Evolutionary conservation across 1,140 invertebrate genomes (phyloP).

Genomic region (Drosophila burlai): DNA sequence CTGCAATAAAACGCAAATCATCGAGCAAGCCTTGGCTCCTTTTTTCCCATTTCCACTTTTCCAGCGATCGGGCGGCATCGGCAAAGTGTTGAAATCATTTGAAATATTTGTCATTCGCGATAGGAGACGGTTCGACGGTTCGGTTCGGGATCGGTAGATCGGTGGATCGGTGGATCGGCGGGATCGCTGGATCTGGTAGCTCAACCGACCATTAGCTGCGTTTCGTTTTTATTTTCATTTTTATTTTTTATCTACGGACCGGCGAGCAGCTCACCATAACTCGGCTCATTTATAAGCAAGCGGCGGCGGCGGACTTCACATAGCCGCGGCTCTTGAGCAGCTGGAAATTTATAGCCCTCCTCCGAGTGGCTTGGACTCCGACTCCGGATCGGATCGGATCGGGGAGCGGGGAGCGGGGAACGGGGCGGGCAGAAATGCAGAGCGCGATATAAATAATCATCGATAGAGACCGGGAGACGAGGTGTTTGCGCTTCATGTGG

Average conservation of each 20-base stretch:
- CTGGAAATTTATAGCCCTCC: slow-evolving; percentile 42
- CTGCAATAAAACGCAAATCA: slow-evolving; percentile 83
- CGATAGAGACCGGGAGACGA: slow-evolving; percentile 7
- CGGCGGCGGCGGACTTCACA: slow-evolving; percentile 52
- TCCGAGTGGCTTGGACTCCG: not conserved
- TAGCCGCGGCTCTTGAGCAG: slow-evolving; percentile 34
- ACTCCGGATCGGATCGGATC: too few species aligned
- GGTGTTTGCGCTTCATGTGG: slow-evolving; percentile 38
- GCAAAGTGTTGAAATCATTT: slow-evolving; percentile 84
- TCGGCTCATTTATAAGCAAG: slow-evolving; percentile 51
- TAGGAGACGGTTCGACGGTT: slow-evolving; percentile 24
- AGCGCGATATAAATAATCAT: slow-evolving; percentile 46
- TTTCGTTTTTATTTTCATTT: not conserved
- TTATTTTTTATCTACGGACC: slow-evolving; percentile 43
- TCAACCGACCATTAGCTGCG: slow-evolving; percentile 32
- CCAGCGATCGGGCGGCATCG: slow-evolving; percentile 30
- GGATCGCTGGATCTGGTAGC: slow-evolving; percentile 8
- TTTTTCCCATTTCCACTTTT: slow-evolving; percentile 4
- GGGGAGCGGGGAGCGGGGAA: too few species aligned
- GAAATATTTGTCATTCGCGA: slow-evolving; percentile 81
- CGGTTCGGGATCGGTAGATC: slow-evolving; percentile 2
- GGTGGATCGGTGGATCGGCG: not conserved
- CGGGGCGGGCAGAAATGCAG: not conserved
- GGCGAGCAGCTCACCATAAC: slow-evolving; percentile 40
- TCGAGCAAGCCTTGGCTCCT: slow-evolving; percentile 20